Evolutionary conservation across 2,113 vertebrate species (phyloP).

Genomic region (Phrynocephalus versicolor): DNA sequence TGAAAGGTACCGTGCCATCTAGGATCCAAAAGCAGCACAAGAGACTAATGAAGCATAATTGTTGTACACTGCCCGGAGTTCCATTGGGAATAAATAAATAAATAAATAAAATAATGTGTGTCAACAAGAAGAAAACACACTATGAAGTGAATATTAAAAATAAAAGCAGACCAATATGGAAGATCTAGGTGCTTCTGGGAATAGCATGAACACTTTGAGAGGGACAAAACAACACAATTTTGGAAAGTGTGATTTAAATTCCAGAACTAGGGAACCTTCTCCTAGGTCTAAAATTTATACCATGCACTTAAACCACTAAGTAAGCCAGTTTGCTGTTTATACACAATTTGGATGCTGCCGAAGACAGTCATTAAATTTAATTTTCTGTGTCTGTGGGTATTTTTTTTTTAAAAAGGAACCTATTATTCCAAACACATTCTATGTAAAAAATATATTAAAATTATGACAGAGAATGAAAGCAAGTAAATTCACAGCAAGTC

Average conservation of each 20-base stretch:
- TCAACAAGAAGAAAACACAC: no score
- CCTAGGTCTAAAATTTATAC: constrained; percentile 1
- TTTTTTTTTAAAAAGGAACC: not conserved
- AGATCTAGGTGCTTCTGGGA: not conserved
- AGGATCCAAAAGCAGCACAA: no score
- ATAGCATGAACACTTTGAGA: not conserved
- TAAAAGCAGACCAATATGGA: not conserved
- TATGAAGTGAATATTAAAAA: no score
- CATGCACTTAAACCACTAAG: constrained; percentile 2
- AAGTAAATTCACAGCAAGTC: constrained; percentile 22
- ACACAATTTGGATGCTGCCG: not conserved
- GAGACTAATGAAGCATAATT: no score
- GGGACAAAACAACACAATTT: not conserved
- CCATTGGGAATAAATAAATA: no score
- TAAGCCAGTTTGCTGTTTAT: not conserved
- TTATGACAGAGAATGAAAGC: constrained; percentile 38
- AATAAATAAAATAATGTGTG: no score
- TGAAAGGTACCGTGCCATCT: no score
- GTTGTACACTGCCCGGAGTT: no score
- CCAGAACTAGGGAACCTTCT: not conserved
- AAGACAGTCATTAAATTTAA: constrained; percentile 23
- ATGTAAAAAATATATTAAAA: constrained; percentile 40
- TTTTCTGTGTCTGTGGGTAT: not conserved
- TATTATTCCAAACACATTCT: not conserved
- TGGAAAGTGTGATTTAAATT: not conserved